phyloP scores from a whole-genome alignment of 2,888 invertebrate species.

The Hemicrepidius hirtus region DNA sequence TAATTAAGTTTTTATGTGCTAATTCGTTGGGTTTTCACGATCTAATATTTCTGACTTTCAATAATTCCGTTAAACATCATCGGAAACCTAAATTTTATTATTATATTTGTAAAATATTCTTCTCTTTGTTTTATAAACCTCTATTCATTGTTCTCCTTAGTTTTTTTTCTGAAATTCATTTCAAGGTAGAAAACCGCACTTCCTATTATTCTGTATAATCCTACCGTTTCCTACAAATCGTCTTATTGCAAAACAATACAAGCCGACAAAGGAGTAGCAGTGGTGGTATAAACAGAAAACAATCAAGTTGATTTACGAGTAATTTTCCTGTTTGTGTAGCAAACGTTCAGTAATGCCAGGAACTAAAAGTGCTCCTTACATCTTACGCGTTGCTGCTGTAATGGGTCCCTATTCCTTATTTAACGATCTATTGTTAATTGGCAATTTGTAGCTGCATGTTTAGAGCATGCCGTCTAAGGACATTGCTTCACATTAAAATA shows the following conservation, averaged over 20 bases:
- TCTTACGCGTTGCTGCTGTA: conserved; percentile 41
- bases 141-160: neutral
- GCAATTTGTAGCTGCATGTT: conserved; percentile 54
- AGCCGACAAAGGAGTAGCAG: conserved; percentile 47
- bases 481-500: conserved; percentile 47
- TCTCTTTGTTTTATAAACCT: too few relatives aligned
- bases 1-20: conserved; percentile 23
- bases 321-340: conserved; percentile 50
- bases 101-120: too few relatives aligned
- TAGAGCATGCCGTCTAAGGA: conserved; percentile 47
- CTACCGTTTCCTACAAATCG: conserved; percentile 44
- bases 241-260: conserved; percentile 41
- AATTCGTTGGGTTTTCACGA: neutral
- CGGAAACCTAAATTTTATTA: too few relatives aligned
- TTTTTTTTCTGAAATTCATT: neutral
- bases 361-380: conserved; percentile 46
- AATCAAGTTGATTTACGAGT: conserved; percentile 51
- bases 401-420: conserved; percentile 50
- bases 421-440: conserved; percentile 55
- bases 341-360: conserved; percentile 48
- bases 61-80: neutral
- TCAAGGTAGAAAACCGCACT: conserved; percentile 21
- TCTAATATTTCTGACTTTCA: conserved; percentile 3
- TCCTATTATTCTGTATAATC: conserved; percentile 37
- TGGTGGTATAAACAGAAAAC: conserved; percentile 47